Evolutionary conservation across 2,113 vertebrate genomes (phyloP), one percentile per base, ranked within the genome.

Genomic region (Oreochromis spilurus): DNA sequence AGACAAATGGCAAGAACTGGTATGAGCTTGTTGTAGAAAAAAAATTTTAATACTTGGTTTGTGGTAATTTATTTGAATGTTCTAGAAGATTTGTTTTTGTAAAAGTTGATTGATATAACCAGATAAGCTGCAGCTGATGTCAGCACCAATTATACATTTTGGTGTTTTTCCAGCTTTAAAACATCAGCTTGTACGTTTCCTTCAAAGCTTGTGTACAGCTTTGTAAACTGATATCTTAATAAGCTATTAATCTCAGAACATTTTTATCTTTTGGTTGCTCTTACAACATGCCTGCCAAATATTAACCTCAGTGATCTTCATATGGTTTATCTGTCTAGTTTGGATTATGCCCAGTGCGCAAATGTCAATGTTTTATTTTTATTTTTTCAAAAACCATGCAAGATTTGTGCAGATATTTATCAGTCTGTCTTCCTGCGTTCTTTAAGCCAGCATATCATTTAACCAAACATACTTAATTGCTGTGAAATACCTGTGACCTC

Each of bases 401-500:
- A 21, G 52, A 83, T 88, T 54, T 75, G 62, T 53, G 60, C 60
- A 87, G 84, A 52, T 77, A 45, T 83, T 87, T 53, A 62, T 86
- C 89, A 48, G 79, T 85, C 81, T 85, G 82, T 85, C 52, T 75
- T 88, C 43, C 80, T 31, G 21, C 12, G 8, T 79, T 83, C 84
- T 87, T 86, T 50, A 72, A 57, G 58, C 31, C 81, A 92, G 91
- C 72, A 83, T 82, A 75, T 87, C 77, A 90, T 90, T 89, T 87
- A 77, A 81, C 53, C 60, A 65, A 87, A 81, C 79, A 82, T 60
- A 81, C 87, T 83, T 91, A 93, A 94, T 91, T 94, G 92, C 84
- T 57, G 24, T 84, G 75, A 85, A 92, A 93, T 90, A 81, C 86
- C 87, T 83, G 88, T 54, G 72, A 92, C 84, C 65, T 85, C 53